Evolutionary conservation across 2,888 invertebrate species (phyloP).

Genomic region (Andrena bicolor): DNA sequence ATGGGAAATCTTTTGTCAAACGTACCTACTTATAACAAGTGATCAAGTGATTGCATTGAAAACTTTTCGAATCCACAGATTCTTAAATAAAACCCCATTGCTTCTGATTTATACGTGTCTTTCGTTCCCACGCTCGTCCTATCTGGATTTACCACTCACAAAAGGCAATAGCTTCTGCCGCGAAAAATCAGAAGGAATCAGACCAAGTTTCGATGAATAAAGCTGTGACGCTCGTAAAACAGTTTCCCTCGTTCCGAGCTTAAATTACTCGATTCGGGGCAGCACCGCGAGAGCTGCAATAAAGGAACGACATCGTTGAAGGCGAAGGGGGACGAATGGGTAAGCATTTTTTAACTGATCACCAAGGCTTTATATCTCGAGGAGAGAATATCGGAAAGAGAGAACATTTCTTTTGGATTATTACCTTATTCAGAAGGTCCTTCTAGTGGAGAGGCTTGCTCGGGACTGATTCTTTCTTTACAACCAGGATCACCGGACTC

Average conservation of each 20-base stretch:
- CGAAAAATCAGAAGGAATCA: not conserved
- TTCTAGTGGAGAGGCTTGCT: slow-evolving; percentile 46
- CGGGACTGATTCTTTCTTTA: slow-evolving; percentile 61
- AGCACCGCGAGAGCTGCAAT: not conserved
- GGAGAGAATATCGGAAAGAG: slow-evolving; percentile 1
- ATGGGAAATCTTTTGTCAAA: too few relatives aligned
- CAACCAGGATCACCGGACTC: slow-evolving; percentile 59
- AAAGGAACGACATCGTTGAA: slow-evolving; percentile 9
- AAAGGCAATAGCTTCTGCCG: not conserved
- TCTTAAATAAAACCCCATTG: too few relatives aligned
- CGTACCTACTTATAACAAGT: too few relatives aligned
- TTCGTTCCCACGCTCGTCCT: too few relatives aligned
- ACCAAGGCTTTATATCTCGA: slow-evolving; percentile 3
- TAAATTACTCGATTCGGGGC: not conserved
- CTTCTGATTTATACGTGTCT: too few relatives aligned
- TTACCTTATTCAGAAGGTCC: slow-evolving; percentile 47
- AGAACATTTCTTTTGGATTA: slow-evolving; percentile 52
- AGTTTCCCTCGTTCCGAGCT: not conserved
- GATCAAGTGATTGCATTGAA: too few relatives aligned
- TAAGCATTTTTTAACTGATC: slow-evolving; percentile 57
- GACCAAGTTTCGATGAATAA: not conserved
- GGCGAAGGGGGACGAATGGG: slow-evolving; percentile 7
- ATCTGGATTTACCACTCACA: too few relatives aligned
- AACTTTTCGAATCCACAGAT: too few relatives aligned
- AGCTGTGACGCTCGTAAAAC: not conserved